Percentiles rank a stretch among this genome's conserved stretches.
Conservation (phyloP, 2,888 invertebrate species). For the Allygus modestus region DNA sequence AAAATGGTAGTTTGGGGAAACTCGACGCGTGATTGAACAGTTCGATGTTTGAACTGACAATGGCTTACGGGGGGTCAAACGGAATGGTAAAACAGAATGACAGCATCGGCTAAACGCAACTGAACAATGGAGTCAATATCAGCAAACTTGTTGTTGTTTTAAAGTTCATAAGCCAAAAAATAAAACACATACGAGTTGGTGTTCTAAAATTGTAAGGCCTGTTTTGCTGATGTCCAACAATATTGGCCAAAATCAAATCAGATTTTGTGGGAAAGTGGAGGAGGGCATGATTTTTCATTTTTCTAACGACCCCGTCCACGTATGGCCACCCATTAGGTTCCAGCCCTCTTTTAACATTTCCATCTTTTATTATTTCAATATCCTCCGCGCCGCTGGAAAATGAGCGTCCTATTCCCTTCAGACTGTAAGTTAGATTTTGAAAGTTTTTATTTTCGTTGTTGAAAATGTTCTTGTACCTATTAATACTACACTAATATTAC, state of each 20-base stretch:
- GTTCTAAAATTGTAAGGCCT: too few relatives aligned
- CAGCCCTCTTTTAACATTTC: constrained; percentile 58
- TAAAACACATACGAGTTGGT: too few relatives aligned
- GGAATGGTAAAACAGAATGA: background rate
- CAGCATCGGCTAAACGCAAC: background rate
- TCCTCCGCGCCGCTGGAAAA: constrained; percentile 12
- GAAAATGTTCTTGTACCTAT: too few relatives aligned
- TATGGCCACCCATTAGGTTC: constrained; percentile 30
- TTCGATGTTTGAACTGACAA: constrained; percentile 7
- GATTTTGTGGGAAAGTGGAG: background rate
- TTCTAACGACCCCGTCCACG: background rate
- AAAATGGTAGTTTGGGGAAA: background rate
- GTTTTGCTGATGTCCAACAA: too few relatives aligned
- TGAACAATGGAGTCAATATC: background rate
- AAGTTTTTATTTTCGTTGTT: background rate
- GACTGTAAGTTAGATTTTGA: background rate
- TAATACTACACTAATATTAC: too few relatives aligned
- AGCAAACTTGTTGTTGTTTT: background rate
- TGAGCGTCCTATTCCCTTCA: background rate
- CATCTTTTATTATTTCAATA: constrained; percentile 63
- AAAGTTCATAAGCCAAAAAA: too few relatives aligned
- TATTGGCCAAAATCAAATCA: background rate
- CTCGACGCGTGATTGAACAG: background rate
- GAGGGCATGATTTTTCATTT: constrained; percentile 43
- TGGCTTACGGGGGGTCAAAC: background rate